Base-by-base conservation (phyloP, 2,888 invertebrate genomes). In the Nasonia oneida region DNA sequence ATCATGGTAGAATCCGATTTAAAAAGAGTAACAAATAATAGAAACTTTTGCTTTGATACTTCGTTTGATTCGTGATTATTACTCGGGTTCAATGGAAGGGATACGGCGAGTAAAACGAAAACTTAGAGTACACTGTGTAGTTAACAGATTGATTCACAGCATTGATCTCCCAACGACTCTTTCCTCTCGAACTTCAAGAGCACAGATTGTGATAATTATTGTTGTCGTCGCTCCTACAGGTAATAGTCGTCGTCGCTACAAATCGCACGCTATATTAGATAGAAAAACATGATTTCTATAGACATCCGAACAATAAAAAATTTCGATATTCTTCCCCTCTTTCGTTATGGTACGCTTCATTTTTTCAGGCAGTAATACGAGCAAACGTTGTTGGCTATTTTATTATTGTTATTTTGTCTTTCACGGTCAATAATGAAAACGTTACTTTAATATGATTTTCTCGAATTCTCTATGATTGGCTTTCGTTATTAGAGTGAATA, bases 321-420 rank as follows among this genome's bases (percentile, higher is more conserved):
- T 73, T 18, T 80, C 23, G 74, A 80, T 2, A 76, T 57, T 70
- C 15, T 80, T 47, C 33, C 50, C 39, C 29, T 61, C 47, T 61
- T 61, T n/a, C 57, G n/a, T 23, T 61, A n/a, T n/a, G 57, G n/a
- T 42, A 76, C 42, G 10, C 50, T 80, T 79, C 15, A 5, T 76
- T 77, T 64, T 64, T 78, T 81, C 70, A 84, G 86, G 86, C 84
- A 86, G 84, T 86, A 74, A 12, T 84, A 84, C 47, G 77, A 86
- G 84, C 78, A 42, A 79, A 77, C n/a, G 33, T 77, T 10, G 23
- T 61, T 74, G 71, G 79, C 64, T 70, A 42, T 42, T 18, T 73
- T 42, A 14, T 47, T 23, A 33, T 67, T 67, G 12, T 33, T 67
- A 50, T 64, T 61, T 81, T 29, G 29, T 86, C 33, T 3, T 81